These are phyloP conservation scores for Athalia circularis DNA, from an alignment of 2,888 invertebrate species.

Conservation along the genomic window DNA sequence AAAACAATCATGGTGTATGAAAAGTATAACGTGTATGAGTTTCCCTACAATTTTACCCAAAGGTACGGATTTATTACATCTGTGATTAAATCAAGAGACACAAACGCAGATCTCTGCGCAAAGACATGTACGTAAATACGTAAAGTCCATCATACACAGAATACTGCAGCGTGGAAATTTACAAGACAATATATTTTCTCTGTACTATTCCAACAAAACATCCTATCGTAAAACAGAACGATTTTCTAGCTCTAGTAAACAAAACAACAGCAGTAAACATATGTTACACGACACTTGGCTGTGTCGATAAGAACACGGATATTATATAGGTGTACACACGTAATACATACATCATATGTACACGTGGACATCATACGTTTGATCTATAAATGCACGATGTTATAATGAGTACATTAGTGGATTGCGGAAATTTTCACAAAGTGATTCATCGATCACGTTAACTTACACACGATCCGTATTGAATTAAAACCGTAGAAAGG, in stretches of 20 bases:
- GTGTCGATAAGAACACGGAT: neutral
- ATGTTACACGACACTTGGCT: neutral
- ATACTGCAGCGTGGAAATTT: constrained; percentile 29
- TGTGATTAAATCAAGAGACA: constrained; percentile 2
- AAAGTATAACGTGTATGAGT: constrained; percentile 14
- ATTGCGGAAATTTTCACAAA: constrained; percentile 18
- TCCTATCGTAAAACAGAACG: constrained; percentile 20
- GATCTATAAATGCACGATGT: too few relatives aligned
- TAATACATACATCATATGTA: neutral
- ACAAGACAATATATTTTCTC: constrained; percentile 13
- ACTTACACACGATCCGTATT: neutral
- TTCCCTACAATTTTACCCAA: neutral
- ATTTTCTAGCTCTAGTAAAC: constrained; percentile 30
- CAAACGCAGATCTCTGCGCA: neutral
- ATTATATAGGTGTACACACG: neutral
- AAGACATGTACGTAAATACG: too few relatives aligned
- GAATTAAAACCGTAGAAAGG: neutral
- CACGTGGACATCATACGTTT: too few relatives aligned
- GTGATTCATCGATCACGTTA: constrained; percentile 5
- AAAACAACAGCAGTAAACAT: constrained; percentile 17
- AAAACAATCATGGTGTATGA: constrained; percentile 2
- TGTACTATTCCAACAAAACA: constrained; percentile 7
- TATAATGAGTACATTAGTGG: neutral
- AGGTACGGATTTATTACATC: constrained; percentile 10
- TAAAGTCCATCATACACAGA: neutral